Percentiles rank a stretch among this genome's conserved stretches.
phyloP scores from a whole-genome alignment of 2,797 vertebrate genomes.

The Scolopax bukidnonensis region DNA sequence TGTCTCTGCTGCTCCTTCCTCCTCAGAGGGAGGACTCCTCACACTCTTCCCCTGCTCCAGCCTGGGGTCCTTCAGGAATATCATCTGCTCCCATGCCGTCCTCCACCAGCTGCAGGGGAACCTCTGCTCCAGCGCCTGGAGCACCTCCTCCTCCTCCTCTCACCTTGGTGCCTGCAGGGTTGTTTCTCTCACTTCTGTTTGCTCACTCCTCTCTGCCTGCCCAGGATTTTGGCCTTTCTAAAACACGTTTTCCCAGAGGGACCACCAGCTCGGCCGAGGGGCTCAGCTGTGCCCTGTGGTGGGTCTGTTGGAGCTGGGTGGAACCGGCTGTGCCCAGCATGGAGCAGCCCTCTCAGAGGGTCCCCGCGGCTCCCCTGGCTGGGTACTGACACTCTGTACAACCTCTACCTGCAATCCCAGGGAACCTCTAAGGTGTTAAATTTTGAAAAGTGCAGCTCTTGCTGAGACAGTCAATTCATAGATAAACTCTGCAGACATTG shows the following conservation, averaged over 20 bases:
- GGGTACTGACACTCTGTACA: rapidly evolving
- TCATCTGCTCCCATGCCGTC: rapidly evolving
- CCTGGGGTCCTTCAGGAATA: not conserved
- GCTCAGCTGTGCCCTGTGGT: not conserved
- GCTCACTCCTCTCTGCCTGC: not conserved
- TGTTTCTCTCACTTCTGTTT: not conserved
- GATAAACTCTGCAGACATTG: not conserved
- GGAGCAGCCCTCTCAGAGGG: not conserved
- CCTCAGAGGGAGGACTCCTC: not conserved
- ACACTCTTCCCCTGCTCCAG: not conserved
- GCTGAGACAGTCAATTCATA: not conserved
- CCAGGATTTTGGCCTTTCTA: not conserved
- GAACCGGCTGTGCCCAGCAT: rapidly evolving
- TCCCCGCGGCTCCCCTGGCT: rapidly evolving
- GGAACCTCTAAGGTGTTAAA: too few relatives aligned
- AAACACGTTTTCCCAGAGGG: not conserved
- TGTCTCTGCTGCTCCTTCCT: not conserved
- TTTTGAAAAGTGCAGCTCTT: not conserved
- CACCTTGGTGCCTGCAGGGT: not conserved
- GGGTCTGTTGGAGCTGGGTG: rapidly evolving
- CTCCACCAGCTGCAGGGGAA: not conserved
- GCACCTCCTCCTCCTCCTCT: not conserved
- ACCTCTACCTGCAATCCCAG: not conserved
- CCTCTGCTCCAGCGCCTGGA: not conserved
- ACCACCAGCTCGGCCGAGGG: not conserved